A percentile compares a stretch with the other conserved stretches of the same genome.
These are phyloP conservation scores for Tokudaia tokunoshimensis DNA, from an alignment of 2,797 vertebrate genomes.

Conservation along the genomic window DNA sequence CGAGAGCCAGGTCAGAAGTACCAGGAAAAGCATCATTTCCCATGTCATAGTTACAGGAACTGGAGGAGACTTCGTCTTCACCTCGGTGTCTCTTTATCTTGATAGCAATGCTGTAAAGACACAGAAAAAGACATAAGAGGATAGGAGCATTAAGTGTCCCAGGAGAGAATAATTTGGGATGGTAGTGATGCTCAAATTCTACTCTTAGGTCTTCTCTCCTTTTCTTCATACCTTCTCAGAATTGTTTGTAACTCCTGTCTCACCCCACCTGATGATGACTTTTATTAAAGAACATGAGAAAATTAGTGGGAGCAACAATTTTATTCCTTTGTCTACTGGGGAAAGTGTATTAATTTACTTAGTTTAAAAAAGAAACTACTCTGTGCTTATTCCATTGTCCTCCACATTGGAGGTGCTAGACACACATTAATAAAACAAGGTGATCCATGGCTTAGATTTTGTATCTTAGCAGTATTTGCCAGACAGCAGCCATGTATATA, in stretches of 20 bases:
- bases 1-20: background rate
- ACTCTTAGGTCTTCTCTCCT: background rate
- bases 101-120: background rate
- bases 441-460: background rate
- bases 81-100: background rate
- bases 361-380: background rate
- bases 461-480: background rate
- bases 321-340: background rate
- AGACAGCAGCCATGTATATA: background rate
- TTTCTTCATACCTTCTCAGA: background rate
- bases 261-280: background rate
- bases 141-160: background rate
- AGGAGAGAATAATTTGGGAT: background rate
- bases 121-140: background rate
- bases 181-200: background rate
- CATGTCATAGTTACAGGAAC: background rate
- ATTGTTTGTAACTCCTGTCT: background rate
- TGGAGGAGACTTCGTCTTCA: conserved; percentile 4
- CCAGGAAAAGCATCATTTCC: background rate
- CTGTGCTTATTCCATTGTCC: background rate
- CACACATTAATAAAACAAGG: background rate
- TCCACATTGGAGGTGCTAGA: background rate
- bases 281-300: background rate
- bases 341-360: background rate
- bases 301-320: background rate